Base-by-base conservation (phyloP, 2,888 invertebrate genomes). In the Brachypterus glaber region DNA sequence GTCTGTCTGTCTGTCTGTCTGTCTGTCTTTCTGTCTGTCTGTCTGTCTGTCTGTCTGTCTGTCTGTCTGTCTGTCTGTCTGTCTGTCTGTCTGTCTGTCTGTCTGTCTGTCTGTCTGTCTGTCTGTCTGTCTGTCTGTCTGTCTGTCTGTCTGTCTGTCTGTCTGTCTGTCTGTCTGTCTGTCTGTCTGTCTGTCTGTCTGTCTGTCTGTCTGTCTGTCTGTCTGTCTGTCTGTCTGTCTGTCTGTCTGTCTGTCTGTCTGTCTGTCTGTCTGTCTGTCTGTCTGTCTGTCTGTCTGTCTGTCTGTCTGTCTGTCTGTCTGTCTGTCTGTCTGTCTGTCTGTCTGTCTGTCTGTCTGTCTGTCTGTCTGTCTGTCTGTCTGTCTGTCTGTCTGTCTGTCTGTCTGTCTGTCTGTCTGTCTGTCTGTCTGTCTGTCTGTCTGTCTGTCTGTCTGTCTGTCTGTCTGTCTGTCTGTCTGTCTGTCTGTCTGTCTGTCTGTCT, bases 391-490 rank as follows among this genome's bases (percentile, higher is more conserved):
- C 43, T 43, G 43, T 43, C 43, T 39, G 44, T 43, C 43, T 43
- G 43, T 37, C 43, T 43, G 43, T 43, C 43, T 44, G 43, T 43
- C 43, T 44, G 44, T 44, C 43, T 43, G 43, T 43, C 43, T 43
- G 43, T 43, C 43, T 43, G 43, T 44, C 43, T 39, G 44, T 43
- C 30, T 29, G 30, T 29, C 30, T 35, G 64, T 71, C 69, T 70
- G 46, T 38, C 47, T 50, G 40, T 29, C 16, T 29, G 30, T 29
- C 30, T 29, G 30, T 29, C 30, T 29, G 30, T 29, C 30, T 29
- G 30, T 29, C 30, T 29, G 30, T 29, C 30, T 29, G 30, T 29
- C 30, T 29, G 30, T 29, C 30, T 29, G 30, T 29, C 30, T 29
- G 30, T 29, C 30, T 29, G 30, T 29, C 30, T 29, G 30, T 29